Evolutionary conservation across 2,113 vertebrate species (phyloP), one percentile per base, ranked within the genome.

Genomic region (Potamarius usumacintae): DNA sequence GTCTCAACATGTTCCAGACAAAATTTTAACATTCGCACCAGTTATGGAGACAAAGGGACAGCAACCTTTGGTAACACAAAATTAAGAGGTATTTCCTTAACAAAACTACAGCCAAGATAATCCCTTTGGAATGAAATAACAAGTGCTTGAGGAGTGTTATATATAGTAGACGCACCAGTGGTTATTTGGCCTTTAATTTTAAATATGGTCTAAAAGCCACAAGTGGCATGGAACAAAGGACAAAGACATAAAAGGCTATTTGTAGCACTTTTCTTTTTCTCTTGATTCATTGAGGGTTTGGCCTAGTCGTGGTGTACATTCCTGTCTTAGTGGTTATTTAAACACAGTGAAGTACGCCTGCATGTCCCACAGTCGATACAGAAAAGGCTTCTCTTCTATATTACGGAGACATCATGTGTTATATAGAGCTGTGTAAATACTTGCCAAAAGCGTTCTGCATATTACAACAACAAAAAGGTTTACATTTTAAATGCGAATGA

Each of bases 161-260:
- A 85, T 52, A 79, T 52, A 63, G 57, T 72, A 88, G 81, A 85
- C 53, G 85, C 86, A 82, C n/a, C 63, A 76, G 63, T 84, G 82
- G 60, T 82, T 7, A 62, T 89, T 89, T 42, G 63, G 85, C 58
- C 65, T 87, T 76, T 34, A 84, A 42, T 7, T 89, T 93, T 88
- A 90, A 92, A 92, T 17, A 93, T 90, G 91, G 65, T 74, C 90
- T 92, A 90, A 93, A 92, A 91, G 91, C 90, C 91, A 92, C 87
- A 83, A 72, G 87, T 89, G 91, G 92, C 82, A 89, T 87, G 63
- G 62, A 77, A 88, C 55, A 60, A 60, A 86, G 50, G 58, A 86
- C 82, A 80, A 89, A 89, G 74, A 88, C 87, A 89, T 88, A 90
- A 89, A 90, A 89, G 82, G 86, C 90, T 87, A 91, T 91, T 87